These are phyloP conservation scores for Crambe crambe DNA, from an alignment of 37 sponge, comb jelly and placozoan genomes.

Conservation along the genomic window DNA sequence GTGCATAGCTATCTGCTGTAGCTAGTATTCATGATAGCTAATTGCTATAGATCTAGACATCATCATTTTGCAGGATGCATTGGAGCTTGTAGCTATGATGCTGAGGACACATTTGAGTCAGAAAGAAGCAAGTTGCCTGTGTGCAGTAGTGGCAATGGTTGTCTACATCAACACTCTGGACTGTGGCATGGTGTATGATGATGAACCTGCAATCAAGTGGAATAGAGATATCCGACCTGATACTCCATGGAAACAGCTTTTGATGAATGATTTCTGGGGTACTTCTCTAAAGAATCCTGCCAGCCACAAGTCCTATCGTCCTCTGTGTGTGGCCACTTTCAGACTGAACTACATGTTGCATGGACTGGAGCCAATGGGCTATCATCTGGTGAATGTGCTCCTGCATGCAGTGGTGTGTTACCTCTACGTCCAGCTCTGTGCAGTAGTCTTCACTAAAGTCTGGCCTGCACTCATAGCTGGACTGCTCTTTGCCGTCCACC, in stretches of 20 bases:
- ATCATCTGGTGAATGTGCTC: conserved; percentile 88
- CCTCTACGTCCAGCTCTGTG: conserved; percentile 74
- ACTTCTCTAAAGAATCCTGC: conserved; percentile 61
- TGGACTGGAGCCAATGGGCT: conserved; percentile 85
- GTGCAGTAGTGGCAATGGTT: conserved; percentile 36
- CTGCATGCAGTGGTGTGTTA: conserved; percentile 80
- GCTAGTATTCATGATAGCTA: no score
- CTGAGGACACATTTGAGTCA: no score
- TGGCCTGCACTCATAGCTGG: conserved; percentile 75
- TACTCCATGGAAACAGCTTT: conserved; percentile 66
- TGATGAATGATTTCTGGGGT: conserved; percentile 93
- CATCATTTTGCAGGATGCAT: no score
- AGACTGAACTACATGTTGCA: conserved; percentile 84
- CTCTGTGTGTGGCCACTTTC: conserved; percentile 86
- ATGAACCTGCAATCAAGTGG: conserved; percentile 73
- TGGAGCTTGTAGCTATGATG: no score
- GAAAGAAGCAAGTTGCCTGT: conserved; percentile 5
- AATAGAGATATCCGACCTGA: conserved; percentile 80
- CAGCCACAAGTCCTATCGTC: conserved; percentile 96
- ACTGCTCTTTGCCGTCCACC: conserved; percentile 69
- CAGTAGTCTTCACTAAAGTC: conserved; percentile 34
- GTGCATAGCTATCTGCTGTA: no score
- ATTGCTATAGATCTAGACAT: no score
- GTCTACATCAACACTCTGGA: conserved; percentile 80
- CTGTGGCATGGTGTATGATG: conserved; percentile 83